phyloP scores from a whole-genome alignment of 1,140 invertebrate genomes.

The Thaumatotibia leucotreta region DNA sequence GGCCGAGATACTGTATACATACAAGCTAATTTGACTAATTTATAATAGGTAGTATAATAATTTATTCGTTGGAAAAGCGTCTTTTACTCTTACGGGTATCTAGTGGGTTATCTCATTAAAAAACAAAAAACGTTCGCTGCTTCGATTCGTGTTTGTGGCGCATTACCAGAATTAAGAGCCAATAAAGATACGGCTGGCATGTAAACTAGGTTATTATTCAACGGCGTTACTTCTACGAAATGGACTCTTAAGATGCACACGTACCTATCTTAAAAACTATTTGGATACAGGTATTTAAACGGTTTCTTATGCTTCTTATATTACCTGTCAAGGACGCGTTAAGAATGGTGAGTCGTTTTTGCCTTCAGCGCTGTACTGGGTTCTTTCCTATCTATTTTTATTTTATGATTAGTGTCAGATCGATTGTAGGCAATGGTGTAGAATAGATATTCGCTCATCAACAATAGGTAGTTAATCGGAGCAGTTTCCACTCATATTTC shows the following conservation, averaged over 20 bases:
- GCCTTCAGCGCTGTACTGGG: background rate
- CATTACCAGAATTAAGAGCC: conserved; percentile 1
- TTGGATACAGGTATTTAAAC: background rate
- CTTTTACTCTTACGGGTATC: background rate
- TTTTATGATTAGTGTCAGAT: background rate
- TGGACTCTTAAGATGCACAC: background rate
- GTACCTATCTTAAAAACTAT: background rate
- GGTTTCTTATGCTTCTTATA: background rate
- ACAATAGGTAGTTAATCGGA: background rate
- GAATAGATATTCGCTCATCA: background rate
- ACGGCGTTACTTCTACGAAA: background rate
- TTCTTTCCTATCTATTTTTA: background rate
- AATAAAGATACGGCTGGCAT: background rate
- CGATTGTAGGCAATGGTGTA: background rate
- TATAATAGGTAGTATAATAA: background rate
- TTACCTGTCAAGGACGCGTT: background rate
- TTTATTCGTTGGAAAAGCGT: background rate
- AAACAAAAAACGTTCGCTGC: background rate
- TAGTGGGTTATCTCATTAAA: background rate
- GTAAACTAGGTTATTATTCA: background rate
- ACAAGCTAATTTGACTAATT: background rate
- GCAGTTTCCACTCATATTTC: background rate
- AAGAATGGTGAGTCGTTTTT: background rate
- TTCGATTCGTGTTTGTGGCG: background rate
- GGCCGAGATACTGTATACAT: background rate